A percentile compares a stretch with the other conserved stretches of the same genome.
Evolutionary conservation across 2,113 vertebrate genomes (phyloP).

Genomic region (Dolichotis patagonum): DNA sequence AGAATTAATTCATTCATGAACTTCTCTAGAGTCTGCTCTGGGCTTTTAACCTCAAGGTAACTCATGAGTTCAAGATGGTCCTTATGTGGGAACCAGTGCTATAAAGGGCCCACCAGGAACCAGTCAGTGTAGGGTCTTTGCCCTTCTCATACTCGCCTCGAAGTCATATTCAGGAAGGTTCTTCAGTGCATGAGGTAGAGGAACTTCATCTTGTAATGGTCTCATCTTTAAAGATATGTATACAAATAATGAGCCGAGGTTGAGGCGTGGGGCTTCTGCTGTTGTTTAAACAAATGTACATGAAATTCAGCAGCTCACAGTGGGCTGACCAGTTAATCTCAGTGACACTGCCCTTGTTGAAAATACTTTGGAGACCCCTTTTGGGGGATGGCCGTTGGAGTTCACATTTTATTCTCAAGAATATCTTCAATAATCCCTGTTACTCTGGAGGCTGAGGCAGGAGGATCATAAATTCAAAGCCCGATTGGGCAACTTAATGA

Average conservation of each 20-base stretch:
- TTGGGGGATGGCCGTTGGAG: not conserved
- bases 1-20: constrained; percentile 33
- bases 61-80: constrained; percentile 52
- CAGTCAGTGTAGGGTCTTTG: not conserved
- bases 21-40: constrained; percentile 44
- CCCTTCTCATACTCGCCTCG: not conserved
- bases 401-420: not conserved
- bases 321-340: not conserved
- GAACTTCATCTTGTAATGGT: not conserved
- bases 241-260: not conserved
- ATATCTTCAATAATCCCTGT: not conserved
- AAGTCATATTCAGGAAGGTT: not conserved
- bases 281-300: not conserved
- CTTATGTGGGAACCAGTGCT: not conserved
- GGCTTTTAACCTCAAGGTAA: constrained; percentile 48
- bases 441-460: not conserved
- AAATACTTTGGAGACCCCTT: not conserved
- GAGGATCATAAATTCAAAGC: not conserved
- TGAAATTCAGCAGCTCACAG: not conserved
- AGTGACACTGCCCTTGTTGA: not conserved
- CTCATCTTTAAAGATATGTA: not conserved
- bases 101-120: not conserved
- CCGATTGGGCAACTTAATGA: not conserved
- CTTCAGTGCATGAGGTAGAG: not conserved
- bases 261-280: not conserved